phyloP scores from a whole-genome alignment of 2,113 vertebrate genomes.

The Seriola quinqueradiata region DNA sequence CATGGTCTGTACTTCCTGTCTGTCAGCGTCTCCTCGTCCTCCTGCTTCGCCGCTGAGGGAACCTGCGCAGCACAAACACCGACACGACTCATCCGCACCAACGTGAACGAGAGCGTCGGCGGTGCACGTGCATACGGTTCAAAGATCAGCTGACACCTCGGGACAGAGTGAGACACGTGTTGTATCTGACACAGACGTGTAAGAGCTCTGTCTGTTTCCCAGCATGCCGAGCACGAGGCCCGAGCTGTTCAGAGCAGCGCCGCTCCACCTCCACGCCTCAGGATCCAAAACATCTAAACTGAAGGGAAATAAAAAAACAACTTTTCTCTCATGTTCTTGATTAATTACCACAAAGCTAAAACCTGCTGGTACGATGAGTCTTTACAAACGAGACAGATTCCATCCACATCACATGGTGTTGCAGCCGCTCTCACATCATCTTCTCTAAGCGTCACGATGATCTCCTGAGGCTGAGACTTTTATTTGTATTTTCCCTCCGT shows the following conservation, averaged over 20 bases:
- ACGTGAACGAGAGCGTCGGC: constrained; percentile 47
- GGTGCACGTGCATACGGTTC: constrained; percentile 5
- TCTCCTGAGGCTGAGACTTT: background rate
- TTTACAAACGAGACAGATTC: background rate
- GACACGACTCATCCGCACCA: background rate
- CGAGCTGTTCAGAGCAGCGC: background rate
- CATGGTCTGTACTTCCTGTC: constrained; percentile 8
- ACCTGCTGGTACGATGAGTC: no score
- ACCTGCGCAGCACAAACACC: constrained; percentile 6
- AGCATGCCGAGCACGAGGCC: background rate
- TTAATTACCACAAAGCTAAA: background rate
- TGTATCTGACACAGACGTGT: constrained; percentile 37
- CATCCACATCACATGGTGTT: background rate
- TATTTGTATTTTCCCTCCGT: background rate
- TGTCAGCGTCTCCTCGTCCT: background rate
- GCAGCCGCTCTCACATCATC: background rate
- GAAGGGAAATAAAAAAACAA: background rate
- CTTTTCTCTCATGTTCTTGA: background rate
- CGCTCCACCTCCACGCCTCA: background rate
- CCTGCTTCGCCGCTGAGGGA: constrained; percentile 5
- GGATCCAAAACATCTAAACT: background rate
- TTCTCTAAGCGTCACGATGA: constrained; percentile 21
- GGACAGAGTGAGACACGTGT: constrained; percentile 13
- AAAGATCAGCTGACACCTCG: constrained; percentile 34
- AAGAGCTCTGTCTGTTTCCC: background rate